Evolutionary conservation across 1,140 invertebrate species (phyloP), one percentile per base, ranked within the genome.

Genomic region (Orussus abietinus): DNA sequence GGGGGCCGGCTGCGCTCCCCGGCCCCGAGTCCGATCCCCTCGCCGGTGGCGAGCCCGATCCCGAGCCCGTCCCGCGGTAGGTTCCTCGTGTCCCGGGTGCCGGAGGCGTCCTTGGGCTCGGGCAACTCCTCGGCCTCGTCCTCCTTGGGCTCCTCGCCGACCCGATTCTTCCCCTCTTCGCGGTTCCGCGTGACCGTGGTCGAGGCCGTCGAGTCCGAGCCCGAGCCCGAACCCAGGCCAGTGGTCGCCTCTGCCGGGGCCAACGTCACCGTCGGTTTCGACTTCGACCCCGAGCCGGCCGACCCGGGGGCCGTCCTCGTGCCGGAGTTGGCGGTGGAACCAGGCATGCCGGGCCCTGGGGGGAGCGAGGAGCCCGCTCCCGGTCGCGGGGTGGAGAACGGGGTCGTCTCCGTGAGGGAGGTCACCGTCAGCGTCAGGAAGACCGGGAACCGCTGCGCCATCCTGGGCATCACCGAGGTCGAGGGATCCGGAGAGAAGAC

Each of bases 21-120:
- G 29, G 79, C 79, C 34, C 82, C 83, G 15, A 82, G 79, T 51
- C 83, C 82, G 32, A 78, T 80, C 44, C 78, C 82, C 35, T 82
- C 81, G 22, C 84, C 84, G 14, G 77, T 80, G 44, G 79, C 82
- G 42, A 83, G 79, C 62, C 83, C 84, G 14, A 74, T 79, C 40
- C 76, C 78, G 6, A 74, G 71, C 37, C 71, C 76, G 14, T 80
- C 78, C 30, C 69, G 76, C 38, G 75, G 70, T 53, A 72, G 79
- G 14, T 81, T 82, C 51, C 73, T 79, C 38, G 78, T 81, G 2
- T 79, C 75, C 13, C 68, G 76, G 12, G 78, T 80, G 5, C 56
- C 68, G 14, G 78, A 80, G 57, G 49, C 61, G 13, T 64, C 66
- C 34, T 51, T 64, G 49, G 57, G 57, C 49, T 64, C 66, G n/a